Conservation (phyloP, 2,888 invertebrate species). For the Phragmatobia fuliginosa region DNA sequence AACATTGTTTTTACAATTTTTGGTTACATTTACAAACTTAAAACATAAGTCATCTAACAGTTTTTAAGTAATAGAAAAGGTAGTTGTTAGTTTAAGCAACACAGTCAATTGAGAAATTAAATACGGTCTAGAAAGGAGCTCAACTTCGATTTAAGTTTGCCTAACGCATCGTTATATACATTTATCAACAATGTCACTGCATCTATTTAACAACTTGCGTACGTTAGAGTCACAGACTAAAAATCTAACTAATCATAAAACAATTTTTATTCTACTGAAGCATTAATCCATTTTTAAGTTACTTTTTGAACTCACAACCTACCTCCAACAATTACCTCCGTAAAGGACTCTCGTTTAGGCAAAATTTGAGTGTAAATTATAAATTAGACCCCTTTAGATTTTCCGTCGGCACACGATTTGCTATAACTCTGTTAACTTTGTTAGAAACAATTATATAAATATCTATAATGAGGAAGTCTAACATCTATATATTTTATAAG, state of each 20-base stretch:
- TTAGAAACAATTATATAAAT: background rate
- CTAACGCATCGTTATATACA: no score
- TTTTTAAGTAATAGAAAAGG: no score
- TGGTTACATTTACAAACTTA: no score
- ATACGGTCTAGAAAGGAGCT: no score
- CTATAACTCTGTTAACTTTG: background rate
- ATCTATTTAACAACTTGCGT: no score
- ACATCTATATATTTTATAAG: background rate
- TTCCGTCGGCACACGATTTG: background rate
- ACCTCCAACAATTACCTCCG: conserved; percentile 10
- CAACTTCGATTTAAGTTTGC: no score
- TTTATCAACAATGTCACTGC: no score
- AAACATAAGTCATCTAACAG: no score
- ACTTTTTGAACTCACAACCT: conserved; percentile 2
- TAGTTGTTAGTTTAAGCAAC: no score
- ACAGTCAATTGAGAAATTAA: no score
- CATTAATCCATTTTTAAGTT: background rate
- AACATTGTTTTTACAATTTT: no score
- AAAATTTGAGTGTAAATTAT: conserved; percentile 3
- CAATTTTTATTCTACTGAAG: background rate
- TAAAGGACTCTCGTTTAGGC: background rate
- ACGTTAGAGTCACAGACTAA: background rate
- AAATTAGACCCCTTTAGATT: background rate
- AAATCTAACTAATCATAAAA: background rate
- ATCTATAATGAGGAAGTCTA: background rate